Conservation (phyloP, 2,797 vertebrate genomes). For the Tarsius wallacei region DNA sequence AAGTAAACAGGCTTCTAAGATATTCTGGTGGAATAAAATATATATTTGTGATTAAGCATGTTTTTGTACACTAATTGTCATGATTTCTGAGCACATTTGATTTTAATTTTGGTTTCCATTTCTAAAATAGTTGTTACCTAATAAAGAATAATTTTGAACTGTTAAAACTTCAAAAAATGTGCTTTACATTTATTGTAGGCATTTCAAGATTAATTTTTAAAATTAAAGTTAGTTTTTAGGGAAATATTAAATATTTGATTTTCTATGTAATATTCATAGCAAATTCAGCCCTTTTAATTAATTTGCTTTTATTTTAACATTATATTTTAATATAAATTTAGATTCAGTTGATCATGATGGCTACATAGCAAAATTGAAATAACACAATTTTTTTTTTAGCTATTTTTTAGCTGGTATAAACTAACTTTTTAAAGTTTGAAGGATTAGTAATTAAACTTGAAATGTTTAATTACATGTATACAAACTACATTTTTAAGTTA, state of each 20-base stretch:
- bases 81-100: not conserved
- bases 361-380: not conserved
- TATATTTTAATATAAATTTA: slow-evolving; percentile 27
- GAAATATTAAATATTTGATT: not conserved
- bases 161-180: not conserved
- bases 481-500: slow-evolving; percentile 2
- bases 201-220: not conserved
- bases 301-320: not conserved
- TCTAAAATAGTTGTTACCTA: not conserved
- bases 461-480: slow-evolving; percentile 32
- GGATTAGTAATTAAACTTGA: slow-evolving; percentile 33
- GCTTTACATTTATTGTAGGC: not conserved
- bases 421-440: not conserved
- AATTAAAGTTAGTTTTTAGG: not conserved
- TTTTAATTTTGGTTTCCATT: not conserved
- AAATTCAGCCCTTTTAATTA: not conserved
- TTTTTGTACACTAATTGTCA: not conserved
- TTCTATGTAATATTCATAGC: not conserved
- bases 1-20: not conserved
- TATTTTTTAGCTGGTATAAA: slow-evolving; percentile 1
- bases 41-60: not conserved
- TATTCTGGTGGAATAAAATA: not conserved
- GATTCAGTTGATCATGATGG: not conserved
- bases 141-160: not conserved
- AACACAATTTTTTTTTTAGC: not conserved